Evolutionary conservation across 2,113 vertebrate species (phyloP).

Genomic region (Pelusios castaneus): DNA sequence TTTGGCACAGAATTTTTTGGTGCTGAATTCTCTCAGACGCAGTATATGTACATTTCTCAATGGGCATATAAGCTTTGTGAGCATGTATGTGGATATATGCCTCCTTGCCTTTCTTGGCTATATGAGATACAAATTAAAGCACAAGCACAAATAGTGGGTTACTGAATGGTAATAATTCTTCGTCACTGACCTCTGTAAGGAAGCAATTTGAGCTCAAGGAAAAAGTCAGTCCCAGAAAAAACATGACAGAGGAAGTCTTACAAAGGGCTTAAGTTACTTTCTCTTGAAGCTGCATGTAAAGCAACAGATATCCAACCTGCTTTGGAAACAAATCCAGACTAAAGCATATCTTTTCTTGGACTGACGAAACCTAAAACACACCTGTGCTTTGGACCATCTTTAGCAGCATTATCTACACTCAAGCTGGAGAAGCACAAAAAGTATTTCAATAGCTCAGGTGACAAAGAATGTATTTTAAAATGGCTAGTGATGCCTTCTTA

Average conservation of each 20-base stretch:
- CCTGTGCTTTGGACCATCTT: not conserved
- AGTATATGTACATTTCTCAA: not conserved
- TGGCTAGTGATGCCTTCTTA: not conserved
- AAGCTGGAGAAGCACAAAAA: not conserved
- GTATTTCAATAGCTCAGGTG: not conserved
- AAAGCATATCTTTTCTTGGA: not conserved
- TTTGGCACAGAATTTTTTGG: not conserved
- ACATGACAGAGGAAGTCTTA: not conserved
- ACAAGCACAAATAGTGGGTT: not conserved
- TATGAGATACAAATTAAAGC: not conserved
- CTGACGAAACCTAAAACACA: not conserved
- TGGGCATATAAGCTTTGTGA: not conserved
- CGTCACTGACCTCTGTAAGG: not conserved
- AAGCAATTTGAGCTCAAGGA: not conserved
- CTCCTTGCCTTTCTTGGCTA: not conserved
- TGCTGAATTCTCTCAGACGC: not conserved
- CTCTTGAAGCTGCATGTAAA: not conserved
- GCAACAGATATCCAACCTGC: not conserved
- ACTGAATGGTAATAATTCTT: not conserved
- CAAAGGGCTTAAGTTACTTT: not conserved
- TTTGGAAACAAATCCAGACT: not conserved
- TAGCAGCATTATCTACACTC: not conserved
- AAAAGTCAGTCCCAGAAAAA: not conserved
- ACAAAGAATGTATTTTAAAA: not conserved
- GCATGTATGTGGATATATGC: not conserved